Evolutionary conservation across 2,888 invertebrate genomes (phyloP), one percentile per base, ranked within the genome.

Genomic region (Cephus pygmeus): DNA sequence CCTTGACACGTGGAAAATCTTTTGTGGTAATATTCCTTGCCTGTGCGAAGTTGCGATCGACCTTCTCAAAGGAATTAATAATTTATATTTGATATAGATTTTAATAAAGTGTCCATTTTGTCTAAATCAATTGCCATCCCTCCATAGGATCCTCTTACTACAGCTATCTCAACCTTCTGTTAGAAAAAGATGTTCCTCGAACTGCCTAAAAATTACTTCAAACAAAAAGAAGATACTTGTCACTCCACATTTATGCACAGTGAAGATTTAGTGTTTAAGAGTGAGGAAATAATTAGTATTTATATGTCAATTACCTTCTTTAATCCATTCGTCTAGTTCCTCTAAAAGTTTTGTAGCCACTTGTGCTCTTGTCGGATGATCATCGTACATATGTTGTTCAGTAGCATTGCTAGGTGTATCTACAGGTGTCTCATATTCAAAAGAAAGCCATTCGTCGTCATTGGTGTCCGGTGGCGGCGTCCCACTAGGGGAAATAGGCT

Each of bases 271-370:
- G 23, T 9, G 23, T 9, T 23, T 56, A 23, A 4, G 23, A 9
- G 23, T 3, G 23, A 56, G 23, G 6, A 56, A 40, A 23, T 23
- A 40, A 6, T 40, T 6, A 56, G 2, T 1, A 56, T 6, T 23
- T 56, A 9, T 23, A 23, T 9, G 87, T 88, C 87, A 81, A 85
- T 80, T 89, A 94, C 95, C 95, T 93, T 94, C 94, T 92, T 95
- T 95, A 90, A 94, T 94, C 91, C 93, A 94, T 88, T 93, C 94
- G 87, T 95, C 95, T 83, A 95, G 92, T 92, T 95, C 94, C 91
- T 95, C 94, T 90, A 95, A 92, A 83, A 95, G 92, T 88, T 94
- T 94, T 87, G 93, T 93, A 81, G 95, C 95, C 80, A 94, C 93
- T 89, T 95, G 94, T 33, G 94, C 94, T 73, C 88, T 87, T 4